phyloP scores from a whole-genome alignment of 2,888 invertebrate species.

The Sepiola atlantica region DNA sequence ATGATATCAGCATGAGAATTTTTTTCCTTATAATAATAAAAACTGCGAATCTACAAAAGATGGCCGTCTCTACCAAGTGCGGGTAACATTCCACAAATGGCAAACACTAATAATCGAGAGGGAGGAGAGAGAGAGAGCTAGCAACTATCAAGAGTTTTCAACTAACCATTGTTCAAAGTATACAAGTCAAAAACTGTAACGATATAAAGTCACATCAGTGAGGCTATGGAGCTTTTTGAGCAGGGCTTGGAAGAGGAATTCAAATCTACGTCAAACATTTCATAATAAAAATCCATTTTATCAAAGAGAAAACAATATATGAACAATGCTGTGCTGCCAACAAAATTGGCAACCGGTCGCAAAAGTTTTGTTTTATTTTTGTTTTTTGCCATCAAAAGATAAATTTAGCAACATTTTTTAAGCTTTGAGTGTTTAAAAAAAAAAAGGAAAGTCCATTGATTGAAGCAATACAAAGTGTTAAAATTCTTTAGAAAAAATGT shows the following conservation, averaged over 20 bases:
- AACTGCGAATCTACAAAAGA: background rate
- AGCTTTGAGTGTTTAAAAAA: background rate
- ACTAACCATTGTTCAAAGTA: background rate
- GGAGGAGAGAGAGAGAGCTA: background rate
- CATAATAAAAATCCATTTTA: background rate
- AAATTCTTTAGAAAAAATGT: background rate
- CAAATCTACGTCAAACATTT: background rate
- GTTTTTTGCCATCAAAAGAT: slow-evolving; percentile 19
- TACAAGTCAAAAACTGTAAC: background rate
- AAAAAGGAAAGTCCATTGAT: background rate
- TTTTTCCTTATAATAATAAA: background rate
- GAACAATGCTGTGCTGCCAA: background rate
- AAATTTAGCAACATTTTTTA: slow-evolving; percentile 14
- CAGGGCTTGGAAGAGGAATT: background rate
- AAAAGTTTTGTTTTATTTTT: background rate
- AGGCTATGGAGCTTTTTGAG: background rate
- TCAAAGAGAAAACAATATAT: background rate
- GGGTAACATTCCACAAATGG: too few relatives aligned
- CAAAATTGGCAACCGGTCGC: background rate
- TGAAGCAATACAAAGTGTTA: background rate
- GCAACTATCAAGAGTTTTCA: background rate
- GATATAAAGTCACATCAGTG: background rate
- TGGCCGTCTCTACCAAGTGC: background rate
- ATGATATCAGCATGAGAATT: background rate
- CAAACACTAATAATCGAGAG: background rate